Percentiles rank a stretch among this genome's conserved stretches.
Evolutionary conservation across 2,113 vertebrate species (phyloP).

Genomic region (Microtus richardsoni): DNA sequence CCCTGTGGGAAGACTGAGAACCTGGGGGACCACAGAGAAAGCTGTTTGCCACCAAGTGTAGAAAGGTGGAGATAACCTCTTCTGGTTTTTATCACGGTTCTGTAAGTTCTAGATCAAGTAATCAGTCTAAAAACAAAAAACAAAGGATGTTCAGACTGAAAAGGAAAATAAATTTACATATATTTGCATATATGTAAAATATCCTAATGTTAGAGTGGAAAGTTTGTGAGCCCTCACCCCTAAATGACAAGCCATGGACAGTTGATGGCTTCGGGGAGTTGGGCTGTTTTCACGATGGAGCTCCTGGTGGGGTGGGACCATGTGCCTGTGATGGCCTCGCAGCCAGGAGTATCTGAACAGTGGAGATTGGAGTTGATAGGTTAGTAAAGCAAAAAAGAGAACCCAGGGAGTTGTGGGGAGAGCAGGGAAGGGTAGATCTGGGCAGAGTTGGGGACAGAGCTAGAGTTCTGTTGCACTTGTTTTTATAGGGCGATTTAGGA

Average conservation of each 20-base stretch:
- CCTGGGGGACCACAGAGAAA: not conserved
- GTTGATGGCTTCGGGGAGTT: too few relatives aligned
- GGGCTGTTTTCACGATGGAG: not conserved
- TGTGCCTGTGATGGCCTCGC: not conserved
- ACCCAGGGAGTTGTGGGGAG: not conserved
- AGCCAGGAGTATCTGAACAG: not conserved
- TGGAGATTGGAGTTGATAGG: not conserved
- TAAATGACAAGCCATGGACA: not conserved
- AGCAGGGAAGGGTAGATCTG: not conserved
- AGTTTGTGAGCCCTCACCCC: not conserved
- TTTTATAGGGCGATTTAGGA: slow-evolving; percentile 27
- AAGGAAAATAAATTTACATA: not conserved
- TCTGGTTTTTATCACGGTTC: not conserved
- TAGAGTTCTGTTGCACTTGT: not conserved
- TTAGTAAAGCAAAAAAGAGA: not conserved
- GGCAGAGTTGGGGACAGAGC: not conserved
- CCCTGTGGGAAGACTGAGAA: not conserved
- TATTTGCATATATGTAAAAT: not conserved
- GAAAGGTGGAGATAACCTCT: not conserved
- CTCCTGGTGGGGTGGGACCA: not conserved
- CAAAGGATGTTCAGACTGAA: not conserved
- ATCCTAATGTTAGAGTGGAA: not conserved
- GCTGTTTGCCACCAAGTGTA: not conserved
- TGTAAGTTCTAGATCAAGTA: not conserved
- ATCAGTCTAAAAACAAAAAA: not conserved